Evolutionary conservation across 1,140 invertebrate species (phyloP).

Genomic region (Cylas formicarius): DNA sequence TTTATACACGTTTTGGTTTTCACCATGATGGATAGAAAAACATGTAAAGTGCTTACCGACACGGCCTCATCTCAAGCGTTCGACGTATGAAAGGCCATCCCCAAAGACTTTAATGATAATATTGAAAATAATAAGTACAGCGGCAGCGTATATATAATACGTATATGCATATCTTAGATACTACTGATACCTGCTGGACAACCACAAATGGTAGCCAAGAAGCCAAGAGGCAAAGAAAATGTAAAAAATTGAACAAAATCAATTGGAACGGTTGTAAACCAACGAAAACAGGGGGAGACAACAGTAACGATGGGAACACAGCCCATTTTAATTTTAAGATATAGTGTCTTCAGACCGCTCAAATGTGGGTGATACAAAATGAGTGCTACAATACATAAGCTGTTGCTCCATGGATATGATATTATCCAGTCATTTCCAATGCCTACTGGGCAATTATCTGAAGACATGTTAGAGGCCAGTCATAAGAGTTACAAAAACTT

Average conservation of each 20-base stretch:
- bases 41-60: conserved; percentile 5
- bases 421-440: conserved; percentile 6
- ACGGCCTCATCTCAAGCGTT: conserved; percentile 4
- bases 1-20: conserved; percentile 7
- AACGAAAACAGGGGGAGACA: conserved; percentile 37
- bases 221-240: conserved; percentile 11
- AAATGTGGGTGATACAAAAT: conserved; percentile 13
- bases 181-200: conserved; percentile 8
- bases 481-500: conserved; percentile 11
- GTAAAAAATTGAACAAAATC: conserved; percentile 1
- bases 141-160: too few relatives aligned
- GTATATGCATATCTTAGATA: conserved; percentile 9
- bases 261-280: conserved; percentile 34
- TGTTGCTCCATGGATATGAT: conserved; percentile 11
- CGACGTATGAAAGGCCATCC: conserved; percentile 10
- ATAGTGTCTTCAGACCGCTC: conserved; percentile 6
- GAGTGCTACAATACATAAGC: conserved; percentile 10
- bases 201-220: conserved; percentile 10
- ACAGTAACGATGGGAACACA: conserved; percentile 38
- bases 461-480: conserved; percentile 9
- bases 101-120: conserved; percentile 8
- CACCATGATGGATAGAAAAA: conserved; percentile 13
- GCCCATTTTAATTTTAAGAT: too few relatives aligned
- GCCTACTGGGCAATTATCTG: conserved; percentile 8
- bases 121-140: too few relatives aligned